Evolutionary conservation across 2,113 vertebrate species (phyloP).

Genomic region (Patagioenas fasciata): DNA sequence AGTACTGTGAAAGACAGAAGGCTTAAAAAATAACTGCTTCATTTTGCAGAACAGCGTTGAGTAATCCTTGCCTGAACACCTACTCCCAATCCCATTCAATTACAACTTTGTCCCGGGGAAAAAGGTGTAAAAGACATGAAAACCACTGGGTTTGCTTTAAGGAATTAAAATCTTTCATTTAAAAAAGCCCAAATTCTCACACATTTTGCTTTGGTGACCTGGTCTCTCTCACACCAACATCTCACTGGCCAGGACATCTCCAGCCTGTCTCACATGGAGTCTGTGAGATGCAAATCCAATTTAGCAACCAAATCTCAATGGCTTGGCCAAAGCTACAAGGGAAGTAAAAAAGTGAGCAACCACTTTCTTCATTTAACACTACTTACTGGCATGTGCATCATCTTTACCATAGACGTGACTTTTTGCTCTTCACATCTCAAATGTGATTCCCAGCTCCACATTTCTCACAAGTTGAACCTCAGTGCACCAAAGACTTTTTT

Average conservation of each 20-base stretch:
- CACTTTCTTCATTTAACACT: fast-evolving
- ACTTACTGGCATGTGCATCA: fast-evolving
- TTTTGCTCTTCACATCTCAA: fast-evolving
- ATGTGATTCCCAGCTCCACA: fast-evolving
- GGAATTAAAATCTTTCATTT: background rate
- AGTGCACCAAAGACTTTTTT: no score
- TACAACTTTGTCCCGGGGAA: background rate
- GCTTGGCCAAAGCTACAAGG: background rate
- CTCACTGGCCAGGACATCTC: background rate
- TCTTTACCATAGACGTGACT: fast-evolving
- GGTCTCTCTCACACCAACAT: fast-evolving
- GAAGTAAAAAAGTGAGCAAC: fast-evolving
- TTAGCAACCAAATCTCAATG: fast-evolving
- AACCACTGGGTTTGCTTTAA: background rate
- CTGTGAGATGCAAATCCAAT: background rate
- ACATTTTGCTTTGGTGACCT: no score
- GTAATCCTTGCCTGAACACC: background rate
- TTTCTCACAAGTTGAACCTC: background rate
- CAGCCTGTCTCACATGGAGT: fast-evolving
- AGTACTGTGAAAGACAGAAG: background rate
- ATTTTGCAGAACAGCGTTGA: background rate
- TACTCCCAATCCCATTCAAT: background rate
- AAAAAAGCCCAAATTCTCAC: background rate
- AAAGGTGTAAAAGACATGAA: fast-evolving
- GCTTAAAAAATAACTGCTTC: background rate